phyloP scores from a whole-genome alignment of 2,888 invertebrate species.

The Morpho deidamia region DNA sequence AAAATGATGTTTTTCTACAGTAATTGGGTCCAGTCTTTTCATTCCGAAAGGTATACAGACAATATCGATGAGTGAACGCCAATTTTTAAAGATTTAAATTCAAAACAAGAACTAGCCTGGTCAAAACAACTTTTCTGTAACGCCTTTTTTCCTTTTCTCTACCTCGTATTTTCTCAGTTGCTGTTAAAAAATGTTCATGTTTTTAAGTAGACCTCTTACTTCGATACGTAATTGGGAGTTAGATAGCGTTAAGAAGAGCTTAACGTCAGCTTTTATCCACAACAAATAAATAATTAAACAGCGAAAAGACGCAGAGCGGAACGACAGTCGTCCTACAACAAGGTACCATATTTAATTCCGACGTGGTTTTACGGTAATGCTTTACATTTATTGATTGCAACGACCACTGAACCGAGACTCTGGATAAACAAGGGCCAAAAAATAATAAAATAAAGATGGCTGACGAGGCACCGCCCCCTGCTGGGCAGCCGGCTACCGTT shows the following conservation, averaged over 20 bases:
- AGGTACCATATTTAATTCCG: constrained; percentile 61
- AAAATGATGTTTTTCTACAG: too few species aligned
- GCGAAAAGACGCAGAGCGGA: constrained; percentile 12
- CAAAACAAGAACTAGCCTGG: too few species aligned
- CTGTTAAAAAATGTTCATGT: too few species aligned
- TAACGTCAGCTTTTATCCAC: constrained; percentile 5
- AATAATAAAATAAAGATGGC: constrained; percentile 68
- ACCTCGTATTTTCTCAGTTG: too few species aligned
- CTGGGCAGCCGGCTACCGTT: constrained; percentile 67
- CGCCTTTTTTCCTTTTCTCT: too few species aligned
- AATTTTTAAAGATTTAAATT: too few species aligned
- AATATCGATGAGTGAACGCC: too few species aligned
- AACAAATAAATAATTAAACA: constrained; percentile 19
- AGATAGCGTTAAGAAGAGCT: not conserved
- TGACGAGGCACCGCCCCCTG: constrained; percentile 66
- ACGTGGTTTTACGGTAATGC: constrained; percentile 62
- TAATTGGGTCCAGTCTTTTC: too few species aligned
- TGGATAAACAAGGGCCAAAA: constrained; percentile 73
- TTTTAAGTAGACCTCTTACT: too few species aligned
- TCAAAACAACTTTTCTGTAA: too few species aligned
- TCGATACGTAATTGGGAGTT: not conserved
- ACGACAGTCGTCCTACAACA: constrained; percentile 25
- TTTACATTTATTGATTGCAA: constrained; percentile 74
- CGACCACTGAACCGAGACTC: constrained; percentile 64
- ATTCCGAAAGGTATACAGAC: too few species aligned